Evolutionary conservation across 2,113 vertebrate species (phyloP), one percentile per base, ranked within the genome.

Genomic region (Gallinago media): DNA sequence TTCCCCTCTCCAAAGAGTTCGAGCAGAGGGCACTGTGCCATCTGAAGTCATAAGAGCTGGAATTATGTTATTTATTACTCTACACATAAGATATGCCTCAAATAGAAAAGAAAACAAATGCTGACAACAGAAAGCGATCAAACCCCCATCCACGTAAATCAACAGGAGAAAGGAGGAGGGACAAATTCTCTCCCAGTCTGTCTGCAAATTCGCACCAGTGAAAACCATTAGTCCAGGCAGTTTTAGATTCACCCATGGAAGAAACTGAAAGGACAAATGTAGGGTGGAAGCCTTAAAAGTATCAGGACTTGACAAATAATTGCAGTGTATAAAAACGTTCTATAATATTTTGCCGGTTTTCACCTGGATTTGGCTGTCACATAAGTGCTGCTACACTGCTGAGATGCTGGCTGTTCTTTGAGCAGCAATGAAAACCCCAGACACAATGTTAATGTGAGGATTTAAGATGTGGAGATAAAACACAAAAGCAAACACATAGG

Each of bases 31-130:
- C 95, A 96, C 88, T 87, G 70, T 91, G 89, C 97, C 91, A 90
- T 91, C 85, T 79, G 85, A 96, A 94, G 61, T 76, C 61, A 21
- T 86, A 91, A 92, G 75, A 95, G 74, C 65, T 70, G 62, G 50
- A 88, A 91, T 91, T 89, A 58, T 7, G 31, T 94, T 94, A 92
- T 94, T 94, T 91, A 96, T 97, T 94, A 67, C 81, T 67, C 67
- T 54, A 62, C 66, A 47, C 47, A 38, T 86, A 96, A 95, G 22
- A 79, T 89, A 74, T 76, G 75, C 66, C 83, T 89, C 58, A 91
- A 93, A 36, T 90, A 89, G 81, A 89, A 94, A 91, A 75, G 88
- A 96, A 97, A 97, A 96, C 81, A 95, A 96, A 96, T 88, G 90
- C 75, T 92, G 91, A 73, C 90, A 96, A 92, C 29, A 90, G 70